Conservation (phyloP, 2,797 vertebrate species). For the Rhabdophis nuchalis region DNA sequence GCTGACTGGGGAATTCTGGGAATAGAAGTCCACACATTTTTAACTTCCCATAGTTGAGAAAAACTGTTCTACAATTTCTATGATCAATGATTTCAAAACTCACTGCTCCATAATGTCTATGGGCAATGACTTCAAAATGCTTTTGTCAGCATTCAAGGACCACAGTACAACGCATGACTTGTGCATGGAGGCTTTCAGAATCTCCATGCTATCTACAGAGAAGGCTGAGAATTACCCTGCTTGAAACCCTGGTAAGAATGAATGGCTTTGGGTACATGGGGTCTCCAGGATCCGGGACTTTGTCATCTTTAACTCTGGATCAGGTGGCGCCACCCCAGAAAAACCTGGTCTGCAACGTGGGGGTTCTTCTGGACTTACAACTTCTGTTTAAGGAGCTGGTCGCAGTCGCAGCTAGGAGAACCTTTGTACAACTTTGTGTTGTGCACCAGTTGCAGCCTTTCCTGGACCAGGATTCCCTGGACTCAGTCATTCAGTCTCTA, state of each 20-base stretch:
- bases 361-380: neutral
- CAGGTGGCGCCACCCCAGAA: no score
- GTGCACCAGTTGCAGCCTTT: neutral
- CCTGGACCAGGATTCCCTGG: neutral
- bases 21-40: neutral
- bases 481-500: neutral
- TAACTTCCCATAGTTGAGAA: neutral
- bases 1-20: neutral
- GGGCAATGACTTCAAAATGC: neutral
- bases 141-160: neutral
- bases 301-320: neutral
- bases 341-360: neutral
- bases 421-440: neutral
- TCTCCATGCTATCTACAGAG: neutral
- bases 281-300: neutral
- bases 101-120: neutral
- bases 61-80: neutral
- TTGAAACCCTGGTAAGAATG: neutral
- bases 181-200: neutral
- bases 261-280: neutral
- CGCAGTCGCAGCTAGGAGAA: neutral
- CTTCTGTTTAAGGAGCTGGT: neutral
- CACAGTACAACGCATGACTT: neutral
- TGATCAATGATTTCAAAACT: neutral
- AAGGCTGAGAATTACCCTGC: neutral